These are phyloP conservation scores for Syngnathus typhle DNA, from an alignment of 2,113 vertebrate species.

Conservation along the genomic window DNA sequence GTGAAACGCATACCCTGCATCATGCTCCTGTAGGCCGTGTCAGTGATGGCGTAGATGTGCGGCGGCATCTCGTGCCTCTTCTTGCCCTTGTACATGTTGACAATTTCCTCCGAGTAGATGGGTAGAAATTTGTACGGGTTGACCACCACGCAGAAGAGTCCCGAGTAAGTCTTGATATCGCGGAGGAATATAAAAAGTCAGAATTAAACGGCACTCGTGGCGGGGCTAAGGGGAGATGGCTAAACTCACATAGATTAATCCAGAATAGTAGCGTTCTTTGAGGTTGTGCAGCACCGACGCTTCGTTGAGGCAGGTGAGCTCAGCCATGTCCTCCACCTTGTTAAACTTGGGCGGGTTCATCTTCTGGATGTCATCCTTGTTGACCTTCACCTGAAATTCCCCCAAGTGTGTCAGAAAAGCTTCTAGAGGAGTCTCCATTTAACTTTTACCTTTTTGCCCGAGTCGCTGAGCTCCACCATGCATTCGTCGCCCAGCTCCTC, in stretches of 20 bases:
- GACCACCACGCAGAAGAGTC: constrained; percentile 89
- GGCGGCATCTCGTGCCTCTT: constrained; percentile 88
- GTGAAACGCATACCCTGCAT: constrained; percentile 74
- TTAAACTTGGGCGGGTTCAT: constrained; percentile 78
- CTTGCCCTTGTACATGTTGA: constrained; percentile 90
- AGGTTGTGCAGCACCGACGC: constrained; percentile 78
- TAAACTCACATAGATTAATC: constrained; percentile 74
- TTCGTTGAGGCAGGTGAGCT: constrained; percentile 78
- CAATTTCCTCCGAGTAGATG: constrained; percentile 84
- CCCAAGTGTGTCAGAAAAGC: not conserved
- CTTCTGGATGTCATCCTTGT: constrained; percentile 77
- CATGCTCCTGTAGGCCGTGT: constrained; percentile 87
- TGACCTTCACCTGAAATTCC: constrained; percentile 59
- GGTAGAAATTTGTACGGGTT: constrained; percentile 87
- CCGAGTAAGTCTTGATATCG: constrained; percentile 78
- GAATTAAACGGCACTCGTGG: too few relatives aligned
- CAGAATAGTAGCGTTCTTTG: constrained; percentile 76
- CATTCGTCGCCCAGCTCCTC: constrained; percentile 74
- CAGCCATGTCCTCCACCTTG: constrained; percentile 80
- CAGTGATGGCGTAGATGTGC: constrained; percentile 86
- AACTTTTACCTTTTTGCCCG: constrained; percentile 62
- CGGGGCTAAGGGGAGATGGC: not conserved
- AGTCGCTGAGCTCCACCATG: constrained; percentile 72
- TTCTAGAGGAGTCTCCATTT: not conserved
- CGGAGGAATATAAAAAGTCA: not conserved